phyloP scores from a whole-genome alignment of 2,888 invertebrate genomes.

The Physocephala rufipes region DNA sequence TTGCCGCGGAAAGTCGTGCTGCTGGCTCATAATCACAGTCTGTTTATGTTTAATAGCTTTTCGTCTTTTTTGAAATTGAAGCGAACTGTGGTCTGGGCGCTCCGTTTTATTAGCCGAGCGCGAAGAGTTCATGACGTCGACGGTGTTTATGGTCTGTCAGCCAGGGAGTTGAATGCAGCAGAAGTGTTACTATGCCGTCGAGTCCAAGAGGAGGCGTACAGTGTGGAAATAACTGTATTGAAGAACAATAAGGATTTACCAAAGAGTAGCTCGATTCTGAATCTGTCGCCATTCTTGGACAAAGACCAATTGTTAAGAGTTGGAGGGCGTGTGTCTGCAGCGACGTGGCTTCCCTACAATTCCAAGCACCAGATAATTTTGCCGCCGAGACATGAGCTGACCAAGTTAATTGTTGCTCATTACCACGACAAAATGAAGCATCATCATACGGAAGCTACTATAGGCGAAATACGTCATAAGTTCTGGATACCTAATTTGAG shows the following conservation, averaged over 20 bases:
- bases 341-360: conserved; percentile 4
- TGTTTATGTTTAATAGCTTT: too few relatives aligned
- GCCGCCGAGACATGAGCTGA: neutral
- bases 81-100: too few relatives aligned
- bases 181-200: too few relatives aligned
- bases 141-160: too few relatives aligned
- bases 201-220: neutral
- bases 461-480: conserved; percentile 1
- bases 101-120: too few relatives aligned
- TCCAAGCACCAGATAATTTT: neutral
- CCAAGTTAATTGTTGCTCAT: conserved; percentile 3
- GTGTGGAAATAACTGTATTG: neutral
- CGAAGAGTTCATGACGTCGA: too few relatives aligned
- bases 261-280: neutral
- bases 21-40: too few relatives aligned
- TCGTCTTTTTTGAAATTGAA: too few relatives aligned
- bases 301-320: conserved; percentile 3
- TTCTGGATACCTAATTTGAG: conserved; percentile 4
- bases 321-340: conserved; percentile 2
- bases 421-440: conserved; percentile 2
- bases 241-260: neutral
- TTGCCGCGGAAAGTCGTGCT: too few relatives aligned
- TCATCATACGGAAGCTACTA: conserved; percentile 1
- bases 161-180: too few relatives aligned
- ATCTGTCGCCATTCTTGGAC: conserved; percentile 7